Conservation (phyloP, 2,113 vertebrate genomes). For the Anguilla rostrata region DNA sequence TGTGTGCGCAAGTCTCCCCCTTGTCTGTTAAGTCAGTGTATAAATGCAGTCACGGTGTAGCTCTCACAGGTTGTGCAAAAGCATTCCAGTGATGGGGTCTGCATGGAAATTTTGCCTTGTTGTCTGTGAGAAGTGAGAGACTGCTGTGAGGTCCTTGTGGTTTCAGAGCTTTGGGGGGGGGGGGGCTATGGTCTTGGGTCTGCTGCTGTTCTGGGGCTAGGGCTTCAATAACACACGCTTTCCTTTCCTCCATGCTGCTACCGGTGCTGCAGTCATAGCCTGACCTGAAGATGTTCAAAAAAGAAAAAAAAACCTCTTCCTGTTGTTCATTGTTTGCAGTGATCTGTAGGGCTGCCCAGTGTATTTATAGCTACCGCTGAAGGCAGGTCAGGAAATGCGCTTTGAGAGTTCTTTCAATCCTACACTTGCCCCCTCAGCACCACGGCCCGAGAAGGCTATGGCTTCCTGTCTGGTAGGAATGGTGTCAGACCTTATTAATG, state of each 20-base stretch:
- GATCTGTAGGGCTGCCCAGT: slow-evolving; percentile 36
- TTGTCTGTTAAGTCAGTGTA: neutral
- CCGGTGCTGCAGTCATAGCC: slow-evolving; percentile 29
- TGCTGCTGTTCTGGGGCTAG: neutral
- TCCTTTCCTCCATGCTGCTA: slow-evolving; percentile 4
- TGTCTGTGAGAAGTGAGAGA: neutral
- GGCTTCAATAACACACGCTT: neutral
- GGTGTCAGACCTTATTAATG: neutral
- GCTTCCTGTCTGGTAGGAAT: neutral
- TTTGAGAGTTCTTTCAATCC: neutral
- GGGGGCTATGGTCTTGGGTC: neutral
- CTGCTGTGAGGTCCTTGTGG: neutral
- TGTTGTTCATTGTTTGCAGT: slow-evolving; percentile 48
- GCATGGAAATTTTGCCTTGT: neutral
- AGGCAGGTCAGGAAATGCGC: slow-evolving; percentile 1
- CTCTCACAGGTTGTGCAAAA: too few species aligned
- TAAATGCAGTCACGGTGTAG: too few species aligned
- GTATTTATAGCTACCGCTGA: slow-evolving; percentile 47
- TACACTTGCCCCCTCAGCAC: slow-evolving; percentile 5
- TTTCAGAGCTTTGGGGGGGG: neutral
- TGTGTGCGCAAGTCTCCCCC: neutral
- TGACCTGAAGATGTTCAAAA: slow-evolving; percentile 43
- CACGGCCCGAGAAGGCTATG: neutral
- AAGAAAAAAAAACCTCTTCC: slow-evolving; percentile 43
- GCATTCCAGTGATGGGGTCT: too few species aligned